Evolutionary conservation across 2,888 invertebrate species (phyloP), one percentile per base, ranked within the genome.

Genomic region (Protophormia terraenovae): DNA sequence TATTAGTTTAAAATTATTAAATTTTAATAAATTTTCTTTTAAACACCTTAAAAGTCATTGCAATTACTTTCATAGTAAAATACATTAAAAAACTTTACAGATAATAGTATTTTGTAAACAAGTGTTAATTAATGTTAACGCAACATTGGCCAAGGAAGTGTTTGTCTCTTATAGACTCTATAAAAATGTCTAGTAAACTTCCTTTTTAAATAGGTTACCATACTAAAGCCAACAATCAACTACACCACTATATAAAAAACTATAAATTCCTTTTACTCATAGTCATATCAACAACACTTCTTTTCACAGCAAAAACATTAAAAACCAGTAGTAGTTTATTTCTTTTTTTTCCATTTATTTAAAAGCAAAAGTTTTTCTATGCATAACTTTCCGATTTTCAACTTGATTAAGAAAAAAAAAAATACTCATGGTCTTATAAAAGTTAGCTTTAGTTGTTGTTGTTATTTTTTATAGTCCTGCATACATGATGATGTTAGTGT

Each of bases 321-420:
- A 41, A 45, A 78, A 60, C 19, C 16, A 19, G 38, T 47, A 27
- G 16, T 50, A 10, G 0, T 22, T 60, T 60, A 8, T 60, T 19
- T 32, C 16, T 45, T 24, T 73, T 41, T 29, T 71, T 50, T 41
- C 38, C 27, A 55, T 38, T 10, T 29, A 71, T 62, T 45, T 38
- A 83, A 83, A 83, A 83, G 79, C 79, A 83, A 83, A 83, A 83
- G 83, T 83, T 79, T 83, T 77, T 58, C 58, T 32, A 6, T 41
- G 47, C 27, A 50, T 69, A n/a, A 60, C 78, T 69, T 60, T 60
- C 27, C 38, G 60, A 50, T 71, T 76, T 24, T 60, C 35, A 62
- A 71, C 69, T 60, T 67, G 55, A 58, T 55, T 67, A 67, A 3
- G 32, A 32, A 58, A 32, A 16, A 67, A 3, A 58, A 32, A 58